Conservation (phyloP, 1,140 invertebrate species). For the Colletes latitarsis region DNA sequence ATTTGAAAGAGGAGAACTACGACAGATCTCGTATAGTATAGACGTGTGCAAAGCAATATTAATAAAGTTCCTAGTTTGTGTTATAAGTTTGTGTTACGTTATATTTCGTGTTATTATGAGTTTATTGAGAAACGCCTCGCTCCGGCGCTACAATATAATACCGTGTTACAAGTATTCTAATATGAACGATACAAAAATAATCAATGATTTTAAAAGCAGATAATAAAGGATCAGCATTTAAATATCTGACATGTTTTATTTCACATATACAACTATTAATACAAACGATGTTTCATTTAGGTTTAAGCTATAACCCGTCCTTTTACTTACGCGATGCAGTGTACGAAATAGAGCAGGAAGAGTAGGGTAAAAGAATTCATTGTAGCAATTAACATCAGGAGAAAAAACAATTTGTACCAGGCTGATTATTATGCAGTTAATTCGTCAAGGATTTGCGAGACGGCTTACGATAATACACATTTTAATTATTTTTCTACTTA, state of each 20-base stretch:
- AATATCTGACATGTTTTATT: slow-evolving; percentile 38
- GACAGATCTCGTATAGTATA: no score
- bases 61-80: no score
- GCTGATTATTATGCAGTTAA: slow-evolving; percentile 26
- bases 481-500: slow-evolving; percentile 64
- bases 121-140: no score
- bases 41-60: no score
- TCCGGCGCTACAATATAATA: no score
- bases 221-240: background rate
- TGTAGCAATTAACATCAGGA: slow-evolving; percentile 13
- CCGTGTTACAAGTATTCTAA: no score
- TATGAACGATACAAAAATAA: no score
- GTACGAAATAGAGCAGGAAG: slow-evolving; percentile 2
- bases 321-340: slow-evolving; percentile 1
- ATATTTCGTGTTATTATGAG: no score
- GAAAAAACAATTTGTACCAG: slow-evolving; percentile 14
- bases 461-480: slow-evolving; percentile 17
- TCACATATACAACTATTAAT: slow-evolving; percentile 45
- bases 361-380: background rate
- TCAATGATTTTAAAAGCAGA: no score
- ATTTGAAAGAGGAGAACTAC: no score
- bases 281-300: slow-evolving; percentile 19
- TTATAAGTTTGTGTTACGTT: no score
- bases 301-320: background rate
- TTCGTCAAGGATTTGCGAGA: slow-evolving; percentile 20